These are phyloP conservation scores for Heliangelus exortis DNA, from an alignment of 2,797 vertebrate species.

Conservation along the genomic window DNA sequence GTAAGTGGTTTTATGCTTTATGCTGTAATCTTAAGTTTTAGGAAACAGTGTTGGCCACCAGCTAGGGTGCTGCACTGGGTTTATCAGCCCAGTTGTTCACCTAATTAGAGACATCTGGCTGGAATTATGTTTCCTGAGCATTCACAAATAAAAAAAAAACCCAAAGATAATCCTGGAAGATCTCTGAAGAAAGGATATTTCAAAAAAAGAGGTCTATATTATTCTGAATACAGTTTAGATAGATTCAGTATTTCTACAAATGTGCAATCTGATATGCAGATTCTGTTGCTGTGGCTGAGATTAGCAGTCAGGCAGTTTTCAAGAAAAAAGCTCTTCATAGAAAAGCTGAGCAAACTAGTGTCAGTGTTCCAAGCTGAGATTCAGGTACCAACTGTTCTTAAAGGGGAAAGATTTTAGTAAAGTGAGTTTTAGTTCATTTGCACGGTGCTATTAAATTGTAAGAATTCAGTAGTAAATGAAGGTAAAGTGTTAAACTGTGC, in stretches of 20 bases:
- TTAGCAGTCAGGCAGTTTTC: not conserved
- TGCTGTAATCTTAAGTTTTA: not conserved
- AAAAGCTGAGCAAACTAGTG: not conserved
- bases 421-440: not conserved
- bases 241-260: not conserved
- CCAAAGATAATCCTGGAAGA: not conserved
- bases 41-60: not conserved
- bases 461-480: not conserved
- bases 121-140: not conserved
- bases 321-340: not conserved
- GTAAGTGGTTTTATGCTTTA: not conserved
- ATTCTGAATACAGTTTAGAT: not conserved
- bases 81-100: not conserved
- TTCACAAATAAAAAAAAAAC: accelerated
- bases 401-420: not conserved
- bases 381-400: not conserved
- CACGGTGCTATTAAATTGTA: not conserved
- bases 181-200: not conserved
- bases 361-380: not conserved
- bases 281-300: not conserved
- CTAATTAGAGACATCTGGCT: not conserved
- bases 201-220: not conserved
- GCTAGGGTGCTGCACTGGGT: not conserved
- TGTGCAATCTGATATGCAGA: not conserved
- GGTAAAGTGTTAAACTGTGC: not conserved